These are phyloP conservation scores for Tenualosa ilisha DNA, from an alignment of 2,797 vertebrate genomes.

Conservation along the genomic window DNA sequence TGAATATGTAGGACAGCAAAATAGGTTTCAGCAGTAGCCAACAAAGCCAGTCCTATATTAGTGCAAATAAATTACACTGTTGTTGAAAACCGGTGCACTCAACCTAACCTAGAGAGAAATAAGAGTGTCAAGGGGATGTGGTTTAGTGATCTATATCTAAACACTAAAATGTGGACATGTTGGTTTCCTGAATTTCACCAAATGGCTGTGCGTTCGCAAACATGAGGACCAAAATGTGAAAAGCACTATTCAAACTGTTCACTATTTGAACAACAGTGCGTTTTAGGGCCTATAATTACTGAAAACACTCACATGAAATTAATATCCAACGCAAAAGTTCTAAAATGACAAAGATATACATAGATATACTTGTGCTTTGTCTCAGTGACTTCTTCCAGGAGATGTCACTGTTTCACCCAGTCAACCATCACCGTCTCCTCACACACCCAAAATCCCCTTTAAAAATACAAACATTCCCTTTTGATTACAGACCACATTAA, in stretches of 20 bases:
- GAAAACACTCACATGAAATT: neutral
- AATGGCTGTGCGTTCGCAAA: no score
- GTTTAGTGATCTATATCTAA: neutral
- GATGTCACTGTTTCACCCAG: neutral
- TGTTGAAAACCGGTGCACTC: neutral
- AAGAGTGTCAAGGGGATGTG: neutral
- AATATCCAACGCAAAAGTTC: neutral
- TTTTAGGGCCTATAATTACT: no score
- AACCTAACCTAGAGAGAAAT: neutral
- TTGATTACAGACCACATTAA: neutral
- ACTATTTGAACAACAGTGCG: no score
- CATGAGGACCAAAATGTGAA: neutral
- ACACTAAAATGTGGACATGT: neutral
- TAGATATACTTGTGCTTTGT: neutral
- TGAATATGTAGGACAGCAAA: conserved; percentile 13
- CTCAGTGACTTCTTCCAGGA: neutral
- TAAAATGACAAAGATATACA: no score
- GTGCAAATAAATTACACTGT: neutral
- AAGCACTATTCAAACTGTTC: neutral
- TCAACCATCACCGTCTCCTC: neutral
- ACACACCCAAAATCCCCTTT: neutral
- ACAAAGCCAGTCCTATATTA: neutral
- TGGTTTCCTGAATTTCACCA: neutral
- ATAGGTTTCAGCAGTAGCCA: neutral
- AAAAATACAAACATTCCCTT: neutral